A percentile compares a stretch with the other conserved stretches of the same genome.
These are phyloP conservation scores for Apamea crenata DNA, from an alignment of 2,888 invertebrate genomes.

Conservation along the genomic window DNA sequence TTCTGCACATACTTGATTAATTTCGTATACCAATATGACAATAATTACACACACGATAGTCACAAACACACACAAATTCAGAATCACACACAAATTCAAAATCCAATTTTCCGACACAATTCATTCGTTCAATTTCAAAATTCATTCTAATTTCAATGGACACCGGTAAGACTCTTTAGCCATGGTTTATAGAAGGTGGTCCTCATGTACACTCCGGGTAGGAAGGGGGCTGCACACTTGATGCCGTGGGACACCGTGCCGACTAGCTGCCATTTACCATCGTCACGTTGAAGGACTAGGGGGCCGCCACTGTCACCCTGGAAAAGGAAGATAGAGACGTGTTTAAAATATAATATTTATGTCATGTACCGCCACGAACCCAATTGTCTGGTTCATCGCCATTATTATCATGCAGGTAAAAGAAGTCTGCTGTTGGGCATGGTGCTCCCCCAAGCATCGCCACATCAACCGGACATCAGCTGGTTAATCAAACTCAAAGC, in stretches of 20 bases:
- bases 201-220: slow-evolving; percentile 98
- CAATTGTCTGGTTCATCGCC: background rate
- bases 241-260: slow-evolving; percentile 99
- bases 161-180: slow-evolving; percentile 96
- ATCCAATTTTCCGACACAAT: background rate
- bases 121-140: background rate
- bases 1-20: background rate
- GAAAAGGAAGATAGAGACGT: slow-evolving; percentile 54
- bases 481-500: too few relatives aligned
- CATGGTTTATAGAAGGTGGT: slow-evolving; percentile 97
- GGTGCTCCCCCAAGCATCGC: too few relatives aligned
- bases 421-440: too few relatives aligned
- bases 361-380: background rate
- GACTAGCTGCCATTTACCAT: slow-evolving; percentile 96
- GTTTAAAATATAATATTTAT: background rate
- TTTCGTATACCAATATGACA: slow-evolving; percentile 24
- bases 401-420: too few relatives aligned
- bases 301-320: slow-evolving; percentile 98
- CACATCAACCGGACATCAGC: too few relatives aligned
- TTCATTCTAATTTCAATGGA: slow-evolving; percentile 82
- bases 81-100: slow-evolving; percentile 1
- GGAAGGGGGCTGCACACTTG: slow-evolving; percentile 97
- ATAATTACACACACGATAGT: slow-evolving; percentile 5
- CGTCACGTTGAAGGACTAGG: slow-evolving; percentile 94
- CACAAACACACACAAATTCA: slow-evolving; percentile 9